A percentile compares a stretch with the other conserved stretches of the same genome.
These are phyloP conservation scores for Oophaga sylvatica DNA, from an alignment of 2,797 vertebrate species.

Conservation along the genomic window DNA sequence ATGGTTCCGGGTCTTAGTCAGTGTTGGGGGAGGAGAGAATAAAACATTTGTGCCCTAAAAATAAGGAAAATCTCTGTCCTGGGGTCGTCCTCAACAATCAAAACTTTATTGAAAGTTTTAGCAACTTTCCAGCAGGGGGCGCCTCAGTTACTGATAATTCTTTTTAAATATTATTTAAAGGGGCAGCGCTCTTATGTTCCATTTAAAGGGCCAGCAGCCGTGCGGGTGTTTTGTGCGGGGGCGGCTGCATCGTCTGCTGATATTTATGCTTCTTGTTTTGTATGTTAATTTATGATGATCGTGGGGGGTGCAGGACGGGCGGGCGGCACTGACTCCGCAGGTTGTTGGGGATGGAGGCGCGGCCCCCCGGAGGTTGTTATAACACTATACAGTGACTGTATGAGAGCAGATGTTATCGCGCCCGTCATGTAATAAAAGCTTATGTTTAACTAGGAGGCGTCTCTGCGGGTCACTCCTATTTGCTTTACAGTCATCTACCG, in stretches of 20 bases:
- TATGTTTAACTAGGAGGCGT: slow-evolving; percentile 44
- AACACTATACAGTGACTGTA: slow-evolving; percentile 38
- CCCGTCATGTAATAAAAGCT: slow-evolving; percentile 49
- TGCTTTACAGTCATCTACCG: neutral
- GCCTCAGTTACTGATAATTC: neutral
- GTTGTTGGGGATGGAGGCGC: neutral
- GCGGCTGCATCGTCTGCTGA: neutral
- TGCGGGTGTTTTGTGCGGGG: neutral
- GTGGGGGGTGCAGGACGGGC: neutral
- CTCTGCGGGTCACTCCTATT: neutral
- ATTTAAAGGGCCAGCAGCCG: neutral
- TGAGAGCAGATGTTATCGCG: slow-evolving; percentile 23
- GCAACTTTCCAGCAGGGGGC: neutral
- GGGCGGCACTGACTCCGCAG: too few relatives aligned
- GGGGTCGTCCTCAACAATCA: too few relatives aligned
- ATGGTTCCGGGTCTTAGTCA: neutral
- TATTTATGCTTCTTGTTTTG: slow-evolving; percentile 39
- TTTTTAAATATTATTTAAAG: neutral
- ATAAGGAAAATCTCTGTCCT: neutral
- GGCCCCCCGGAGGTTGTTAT: neutral
- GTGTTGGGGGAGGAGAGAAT: neutral
- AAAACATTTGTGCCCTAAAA: neutral
- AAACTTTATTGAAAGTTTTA: too few relatives aligned
- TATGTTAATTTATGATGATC: slow-evolving; percentile 24
- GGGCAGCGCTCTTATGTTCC: neutral